Base-by-base conservation (phyloP, 92 coral and sea anemone genomes). In the Zoanthus sansibaricus region DNA sequence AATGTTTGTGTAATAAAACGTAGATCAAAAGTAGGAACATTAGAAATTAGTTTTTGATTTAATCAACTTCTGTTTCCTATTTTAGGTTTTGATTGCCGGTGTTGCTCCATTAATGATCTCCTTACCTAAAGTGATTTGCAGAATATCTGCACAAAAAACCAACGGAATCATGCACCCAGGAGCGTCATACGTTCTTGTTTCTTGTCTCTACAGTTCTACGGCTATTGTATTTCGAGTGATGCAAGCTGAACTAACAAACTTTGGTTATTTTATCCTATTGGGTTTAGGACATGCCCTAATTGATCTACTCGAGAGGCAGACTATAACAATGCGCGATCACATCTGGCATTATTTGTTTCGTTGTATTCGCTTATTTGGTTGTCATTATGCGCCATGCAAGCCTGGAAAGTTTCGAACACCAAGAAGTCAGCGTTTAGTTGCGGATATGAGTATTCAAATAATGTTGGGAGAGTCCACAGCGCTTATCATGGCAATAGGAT, bases 241-340 rank as follows among this genome's bases (percentile, higher is more conserved):
- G 93, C 95, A 92, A 70, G 95, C 95, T 17, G 88, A 92, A 30
- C 76, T 92, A 46, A 87, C 86, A 7, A 90, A 88, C 33, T 83
- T 90, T 20, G 90, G 21, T 42, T 33, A 84, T 5, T 92, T 87
- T 70, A 69, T 87, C 32, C 93, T 86, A 6, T 86, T 92, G 44
- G 88, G 93, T 12, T 13, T 89, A 14, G 86, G 87, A 11, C 86
- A 89, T 45, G 93, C 91, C 30, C 44, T 90, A n/a, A 72, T 83
- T 18, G 90, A 77, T 71, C 48, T 92, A 37, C 20, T 92, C 32
- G 88, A 87, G 51, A 66, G 88, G 56, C 59, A 76, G 16, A 86
- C 93, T 9, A 80, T 83, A 18, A 89, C 90, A 9, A 80, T 88
- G 90, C 87, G 93, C 49, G 88, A 92, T 16, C 75, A 83, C 71